Base-by-base conservation (phyloP, 2,113 vertebrate genomes). In the Myocastor coypus region DNA sequence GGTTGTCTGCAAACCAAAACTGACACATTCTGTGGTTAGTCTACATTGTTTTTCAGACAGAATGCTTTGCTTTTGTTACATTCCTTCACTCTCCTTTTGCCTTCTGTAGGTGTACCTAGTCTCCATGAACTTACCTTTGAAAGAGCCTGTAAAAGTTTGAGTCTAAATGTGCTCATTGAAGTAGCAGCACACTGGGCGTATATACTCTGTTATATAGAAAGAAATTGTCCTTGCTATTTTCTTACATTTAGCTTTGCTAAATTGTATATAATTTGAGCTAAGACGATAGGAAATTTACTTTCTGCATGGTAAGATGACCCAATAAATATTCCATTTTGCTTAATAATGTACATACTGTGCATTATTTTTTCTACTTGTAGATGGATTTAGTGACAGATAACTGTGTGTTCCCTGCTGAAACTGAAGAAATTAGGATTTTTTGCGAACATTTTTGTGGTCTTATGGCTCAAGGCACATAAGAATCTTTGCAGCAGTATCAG, bases 171-270 rank as follows among this genome's bases (percentile, higher is more conserved):
- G 98, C 98, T 99, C 98, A 97, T 98, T 99, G 98, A 98, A 98
- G 98, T 98, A 98, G 98, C 98, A 98, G 98, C 97, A 0, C 97
- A 96, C 96, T 96, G 98, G 92, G 98, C 97, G 95, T 98, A 96
- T 98, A 97, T 98, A 96, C 97, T 98, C 97, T 98, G 94, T 98
- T 97, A 97, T 98, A 97, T 83, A 98, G 94, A 97, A 98, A 97
- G 83, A 97, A 97, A 98, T 98, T 93, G 42, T 97, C 87, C 94
- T 98, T 98, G 98, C 98, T 99, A 99, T 98, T 99, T 99, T 99
- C 98, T 98, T 99, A 99, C 98, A 98, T 98, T 98, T 99, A 98
- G 98, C 98, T 98, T 97, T 98, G 98, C 98, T 98, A 98, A 98
- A 98, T 97, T 99, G 98, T 98, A 98, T 97, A 98, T 98, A 98